These are phyloP conservation scores for Ptychodera flava DNA, from an alignment of 35 echinoderm and acorn worm genomes.

Conservation along the genomic window DNA sequence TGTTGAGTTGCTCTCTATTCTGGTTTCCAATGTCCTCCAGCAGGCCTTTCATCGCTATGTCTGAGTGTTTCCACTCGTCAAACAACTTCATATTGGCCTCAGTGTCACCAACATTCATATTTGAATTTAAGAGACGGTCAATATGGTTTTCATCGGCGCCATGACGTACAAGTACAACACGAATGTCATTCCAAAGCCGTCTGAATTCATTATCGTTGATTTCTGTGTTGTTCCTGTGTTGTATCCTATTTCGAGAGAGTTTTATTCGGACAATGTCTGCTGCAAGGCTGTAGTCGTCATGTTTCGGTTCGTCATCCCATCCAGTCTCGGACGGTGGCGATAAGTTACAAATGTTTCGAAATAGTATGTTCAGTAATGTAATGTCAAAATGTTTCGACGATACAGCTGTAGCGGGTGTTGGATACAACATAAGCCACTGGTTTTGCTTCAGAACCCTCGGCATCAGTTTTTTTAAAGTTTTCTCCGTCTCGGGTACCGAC, in stretches of 20 bases:
- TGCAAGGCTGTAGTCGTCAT: neutral
- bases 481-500: neutral
- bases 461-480: neutral
- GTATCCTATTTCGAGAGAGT: neutral
- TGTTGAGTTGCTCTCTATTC: too few species aligned
- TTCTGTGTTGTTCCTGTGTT: neutral
- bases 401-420: neutral
- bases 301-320: neutral
- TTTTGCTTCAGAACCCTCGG: neutral
- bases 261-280: neutral
- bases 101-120: neutral
- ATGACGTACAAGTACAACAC: neutral
- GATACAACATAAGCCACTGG: neutral
- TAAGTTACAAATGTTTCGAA: neutral
- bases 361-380: neutral
- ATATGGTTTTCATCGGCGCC: neutral
- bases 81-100: neutral
- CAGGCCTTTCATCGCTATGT: too few species aligned
- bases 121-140: neutral
- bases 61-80: neutral
- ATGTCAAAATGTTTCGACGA: neutral
- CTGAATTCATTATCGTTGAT: neutral
- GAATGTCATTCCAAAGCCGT: neutral
- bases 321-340: neutral
- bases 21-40: too few species aligned